Percentiles rank a stretch among this genome's conserved stretches.
These are phyloP conservation scores for Mythimna loreyi DNA, from an alignment of 2,888 invertebrate genomes.

Conservation along the genomic window DNA sequence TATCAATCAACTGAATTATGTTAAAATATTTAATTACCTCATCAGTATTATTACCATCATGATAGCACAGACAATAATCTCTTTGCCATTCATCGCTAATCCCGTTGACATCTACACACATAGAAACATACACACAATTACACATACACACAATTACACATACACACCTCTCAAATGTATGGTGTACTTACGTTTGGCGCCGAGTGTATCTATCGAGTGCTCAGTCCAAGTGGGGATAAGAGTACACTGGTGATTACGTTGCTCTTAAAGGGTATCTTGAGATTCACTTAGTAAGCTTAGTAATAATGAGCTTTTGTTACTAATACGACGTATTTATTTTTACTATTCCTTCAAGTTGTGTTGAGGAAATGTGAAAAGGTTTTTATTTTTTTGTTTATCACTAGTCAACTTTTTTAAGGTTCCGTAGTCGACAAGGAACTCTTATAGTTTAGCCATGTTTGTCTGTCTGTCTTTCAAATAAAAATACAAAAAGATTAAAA, in stretches of 20 bases:
- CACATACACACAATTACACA: too few species aligned
- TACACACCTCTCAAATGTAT: constrained; percentile 33
- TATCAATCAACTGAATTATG: background rate
- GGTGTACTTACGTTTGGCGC: constrained; percentile 34
- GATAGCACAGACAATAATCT: constrained; percentile 20
- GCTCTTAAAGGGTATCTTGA: constrained; percentile 59
- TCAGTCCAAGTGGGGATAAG: constrained; percentile 59
- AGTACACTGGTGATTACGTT: constrained; percentile 57
- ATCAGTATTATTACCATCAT: constrained; percentile 12
- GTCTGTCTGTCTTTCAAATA: too few species aligned
- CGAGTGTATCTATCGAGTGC: constrained; percentile 46
- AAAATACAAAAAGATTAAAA: too few species aligned
- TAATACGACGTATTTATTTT: constrained; percentile 45
- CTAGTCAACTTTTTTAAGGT: too few species aligned
- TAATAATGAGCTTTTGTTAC: constrained; percentile 60
- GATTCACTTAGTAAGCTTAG: constrained; percentile 57
- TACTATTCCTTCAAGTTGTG: constrained; percentile 8
- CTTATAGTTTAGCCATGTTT: too few species aligned
- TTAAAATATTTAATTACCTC: background rate
- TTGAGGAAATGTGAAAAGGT: background rate
- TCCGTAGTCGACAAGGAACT: too few species aligned
- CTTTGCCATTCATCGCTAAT: constrained; percentile 20
- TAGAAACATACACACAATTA: too few species aligned
- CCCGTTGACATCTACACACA: constrained; percentile 10
- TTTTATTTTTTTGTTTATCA: too few species aligned